Conservation (phyloP, 2,797 vertebrate species). For the Vultur gryphus region DNA sequence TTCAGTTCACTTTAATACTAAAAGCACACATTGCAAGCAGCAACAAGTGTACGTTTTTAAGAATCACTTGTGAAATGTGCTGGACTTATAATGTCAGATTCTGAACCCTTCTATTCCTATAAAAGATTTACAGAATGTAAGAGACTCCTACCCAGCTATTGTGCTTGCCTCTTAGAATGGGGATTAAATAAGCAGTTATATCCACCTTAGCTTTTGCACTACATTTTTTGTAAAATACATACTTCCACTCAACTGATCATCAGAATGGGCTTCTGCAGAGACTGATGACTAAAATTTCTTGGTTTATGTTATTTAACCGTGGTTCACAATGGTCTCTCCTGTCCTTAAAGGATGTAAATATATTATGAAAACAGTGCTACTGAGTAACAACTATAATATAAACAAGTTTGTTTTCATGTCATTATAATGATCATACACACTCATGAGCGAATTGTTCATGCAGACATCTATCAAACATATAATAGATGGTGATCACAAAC, state of each 20-base stretch:
- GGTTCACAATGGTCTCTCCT: background rate
- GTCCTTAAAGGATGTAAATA: background rate
- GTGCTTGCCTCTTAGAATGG: background rate
- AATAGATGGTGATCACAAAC: background rate
- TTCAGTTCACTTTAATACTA: background rate
- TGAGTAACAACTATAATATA: background rate
- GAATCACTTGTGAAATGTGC: background rate
- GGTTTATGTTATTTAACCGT: background rate
- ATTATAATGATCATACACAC: background rate
- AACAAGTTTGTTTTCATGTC: background rate
- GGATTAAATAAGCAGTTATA: background rate
- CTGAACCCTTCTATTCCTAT: background rate
- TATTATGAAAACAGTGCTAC: background rate
- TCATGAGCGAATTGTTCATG: background rate
- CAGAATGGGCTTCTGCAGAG: background rate
- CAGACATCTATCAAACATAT: background rate
- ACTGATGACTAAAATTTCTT: background rate
- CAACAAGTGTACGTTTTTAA: background rate
- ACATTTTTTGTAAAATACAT: background rate
- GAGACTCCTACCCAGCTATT: background rate
- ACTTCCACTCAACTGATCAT: background rate
- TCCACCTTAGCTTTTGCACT: background rate
- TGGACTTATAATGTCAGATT: background rate
- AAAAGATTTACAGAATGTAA: background rate
- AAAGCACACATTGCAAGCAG: background rate